These are phyloP conservation scores for Artemia franciscana DNA, from an alignment of 1,140 invertebrate species.

Conservation along the genomic window DNA sequence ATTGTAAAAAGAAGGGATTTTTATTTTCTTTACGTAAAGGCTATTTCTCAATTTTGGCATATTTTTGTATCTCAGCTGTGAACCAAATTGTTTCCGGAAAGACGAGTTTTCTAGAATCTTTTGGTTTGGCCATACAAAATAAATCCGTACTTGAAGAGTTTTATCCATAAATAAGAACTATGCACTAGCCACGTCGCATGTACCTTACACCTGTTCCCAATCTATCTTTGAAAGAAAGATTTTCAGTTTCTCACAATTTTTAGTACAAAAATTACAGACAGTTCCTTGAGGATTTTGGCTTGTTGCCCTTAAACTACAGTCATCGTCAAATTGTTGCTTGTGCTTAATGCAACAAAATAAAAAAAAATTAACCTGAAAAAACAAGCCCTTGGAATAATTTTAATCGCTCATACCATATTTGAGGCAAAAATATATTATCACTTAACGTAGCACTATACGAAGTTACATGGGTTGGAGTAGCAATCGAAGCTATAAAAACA, in stretches of 20 bases:
- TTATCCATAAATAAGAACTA: background rate
- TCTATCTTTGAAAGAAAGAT: background rate
- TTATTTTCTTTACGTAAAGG: background rate
- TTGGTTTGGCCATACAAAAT: background rate
- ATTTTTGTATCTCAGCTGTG: background rate
- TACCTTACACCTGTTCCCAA: background rate
- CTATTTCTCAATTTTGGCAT: background rate
- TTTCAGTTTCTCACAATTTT: background rate
- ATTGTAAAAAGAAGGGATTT: background rate
- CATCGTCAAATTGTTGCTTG: background rate
- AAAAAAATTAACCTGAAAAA: background rate
- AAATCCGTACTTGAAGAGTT: background rate
- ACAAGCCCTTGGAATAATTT: background rate
- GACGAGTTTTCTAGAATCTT: background rate
- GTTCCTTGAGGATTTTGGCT: background rate
- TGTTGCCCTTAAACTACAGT: background rate
- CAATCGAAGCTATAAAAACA: too few species aligned
- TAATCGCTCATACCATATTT: background rate
- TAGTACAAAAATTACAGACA: background rate
- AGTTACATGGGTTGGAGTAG: background rate
- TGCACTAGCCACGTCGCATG: background rate
- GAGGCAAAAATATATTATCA: background rate
- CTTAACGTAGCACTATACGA: background rate
- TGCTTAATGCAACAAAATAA: background rate
- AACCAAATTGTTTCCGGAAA: background rate